Conservation (phyloP, 2,113 vertebrate genomes). For the Podocnemis expansa region DNA sequence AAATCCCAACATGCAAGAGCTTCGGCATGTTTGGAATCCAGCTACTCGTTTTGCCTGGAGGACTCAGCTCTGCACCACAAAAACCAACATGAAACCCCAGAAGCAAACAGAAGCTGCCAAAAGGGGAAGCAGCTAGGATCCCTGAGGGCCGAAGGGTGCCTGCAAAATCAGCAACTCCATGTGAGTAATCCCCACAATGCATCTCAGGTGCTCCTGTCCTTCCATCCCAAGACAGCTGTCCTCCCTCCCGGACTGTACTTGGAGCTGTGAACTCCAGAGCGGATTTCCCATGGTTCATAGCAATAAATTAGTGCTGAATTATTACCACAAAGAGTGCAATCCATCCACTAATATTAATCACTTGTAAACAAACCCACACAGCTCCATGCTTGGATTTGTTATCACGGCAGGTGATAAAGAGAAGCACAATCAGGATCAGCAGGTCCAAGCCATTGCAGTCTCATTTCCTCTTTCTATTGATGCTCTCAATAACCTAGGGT, state of each 20-base stretch:
- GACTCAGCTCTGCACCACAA: not conserved
- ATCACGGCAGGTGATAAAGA: not conserved
- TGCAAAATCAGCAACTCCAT: not conserved
- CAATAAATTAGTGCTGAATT: constrained; percentile 27
- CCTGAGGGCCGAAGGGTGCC: not conserved
- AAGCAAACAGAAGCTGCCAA: not conserved
- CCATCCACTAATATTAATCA: constrained; percentile 57
- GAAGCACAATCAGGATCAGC: not conserved
- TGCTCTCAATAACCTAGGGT: not conserved
- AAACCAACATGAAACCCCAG: not conserved
- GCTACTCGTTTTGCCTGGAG: not conserved
- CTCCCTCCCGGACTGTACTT: not conserved
- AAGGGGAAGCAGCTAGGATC: not conserved
- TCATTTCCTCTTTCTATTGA: not conserved
- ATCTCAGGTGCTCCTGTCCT: not conserved
- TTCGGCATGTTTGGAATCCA: not conserved
- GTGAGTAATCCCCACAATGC: not conserved
- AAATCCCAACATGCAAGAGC: not conserved
- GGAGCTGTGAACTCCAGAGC: not conserved
- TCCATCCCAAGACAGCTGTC: fast-evolving
- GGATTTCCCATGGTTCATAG: not conserved
- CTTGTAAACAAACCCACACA: constrained; percentile 27
- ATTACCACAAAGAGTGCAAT: constrained; percentile 35
- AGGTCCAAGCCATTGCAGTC: not conserved
- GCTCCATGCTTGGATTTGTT: not conserved